A percentile compares a stretch with the other conserved stretches of the same genome.
phyloP scores from a whole-genome alignment of 2,888 invertebrate species.

The Tanypteryx hageni region DNA sequence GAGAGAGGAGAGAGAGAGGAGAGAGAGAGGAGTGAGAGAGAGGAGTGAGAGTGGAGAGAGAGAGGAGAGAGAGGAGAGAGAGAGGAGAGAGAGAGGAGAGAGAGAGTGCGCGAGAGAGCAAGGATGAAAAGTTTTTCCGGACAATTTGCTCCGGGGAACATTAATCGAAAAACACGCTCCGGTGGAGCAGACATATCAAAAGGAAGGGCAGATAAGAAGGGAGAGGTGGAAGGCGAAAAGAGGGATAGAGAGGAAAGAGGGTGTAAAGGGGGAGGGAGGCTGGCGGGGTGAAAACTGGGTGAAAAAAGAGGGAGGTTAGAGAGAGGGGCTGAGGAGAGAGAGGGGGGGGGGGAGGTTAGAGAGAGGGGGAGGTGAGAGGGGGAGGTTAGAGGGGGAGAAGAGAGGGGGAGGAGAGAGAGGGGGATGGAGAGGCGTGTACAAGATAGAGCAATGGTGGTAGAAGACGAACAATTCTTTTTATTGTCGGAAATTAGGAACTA shows the following conservation, averaged over 20 bases:
- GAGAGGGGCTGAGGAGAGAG: not conserved
- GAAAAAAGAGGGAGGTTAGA: conserved; percentile 21
- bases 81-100: conserved; percentile 7
- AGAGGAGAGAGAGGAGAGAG: conserved; percentile 67
- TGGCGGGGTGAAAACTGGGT: conserved; percentile 21
- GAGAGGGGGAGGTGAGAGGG: conserved; percentile 7
- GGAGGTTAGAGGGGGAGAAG: conserved; percentile 20
- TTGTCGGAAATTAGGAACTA: conserved; percentile 65
- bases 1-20: conserved; percentile 67
- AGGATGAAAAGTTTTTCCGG: conserved; percentile 70
- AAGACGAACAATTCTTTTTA: conserved; percentile 67
- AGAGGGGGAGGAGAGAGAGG: conserved; percentile 1
- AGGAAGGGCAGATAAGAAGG: conserved; percentile 22
- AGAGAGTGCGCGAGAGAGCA: conserved; percentile 67
- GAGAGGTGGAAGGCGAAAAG: conserved; percentile 20
- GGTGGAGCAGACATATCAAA: conserved; percentile 52
- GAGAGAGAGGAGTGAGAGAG: not conserved
- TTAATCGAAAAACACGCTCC: conserved; percentile 70
- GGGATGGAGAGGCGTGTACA: not conserved
- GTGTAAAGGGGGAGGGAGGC: conserved; percentile 35
- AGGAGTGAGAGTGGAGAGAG: conserved; percentile 52
- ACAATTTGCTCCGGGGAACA: conserved; percentile 71
- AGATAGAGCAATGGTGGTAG: conserved; percentile 25
- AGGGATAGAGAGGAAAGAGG: conserved; percentile 30
- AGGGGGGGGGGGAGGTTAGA: not conserved